Conservation (phyloP, 2,888 invertebrate species). For the Anoplius nigerrimus region DNA sequence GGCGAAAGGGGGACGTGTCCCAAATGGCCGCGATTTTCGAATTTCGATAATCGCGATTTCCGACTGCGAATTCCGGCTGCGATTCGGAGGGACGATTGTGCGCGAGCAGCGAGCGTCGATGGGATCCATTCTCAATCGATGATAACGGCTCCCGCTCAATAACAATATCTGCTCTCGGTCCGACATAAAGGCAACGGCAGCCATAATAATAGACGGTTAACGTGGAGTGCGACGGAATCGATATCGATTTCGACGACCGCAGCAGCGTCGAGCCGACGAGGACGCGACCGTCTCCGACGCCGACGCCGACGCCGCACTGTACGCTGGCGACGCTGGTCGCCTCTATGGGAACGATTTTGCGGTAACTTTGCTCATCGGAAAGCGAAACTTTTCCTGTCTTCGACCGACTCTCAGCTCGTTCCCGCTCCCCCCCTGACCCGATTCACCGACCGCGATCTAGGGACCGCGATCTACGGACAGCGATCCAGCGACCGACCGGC, state of each 20-base stretch:
- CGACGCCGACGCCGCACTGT: too few relatives aligned
- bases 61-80: too few relatives aligned
- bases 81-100: too few relatives aligned
- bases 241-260: conserved; percentile 12
- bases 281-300: too few relatives aligned
- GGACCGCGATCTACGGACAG: too few relatives aligned
- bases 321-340: neutral
- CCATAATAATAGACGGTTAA: conserved; percentile 28
- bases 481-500: too few relatives aligned
- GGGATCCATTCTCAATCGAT: conserved; percentile 7
- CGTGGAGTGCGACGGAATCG: conserved; percentile 39
- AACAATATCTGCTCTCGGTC: conserved; percentile 21
- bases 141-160: conserved; percentile 14
- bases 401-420: neutral
- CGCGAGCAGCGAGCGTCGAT: neutral
- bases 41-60: conserved; percentile 20
- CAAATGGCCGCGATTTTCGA: conserved; percentile 2
- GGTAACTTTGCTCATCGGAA: conserved; percentile 43
- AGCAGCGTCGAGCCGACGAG: too few relatives aligned
- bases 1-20: neutral
- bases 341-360: conserved; percentile 25
- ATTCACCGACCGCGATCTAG: too few relatives aligned
- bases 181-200: conserved; percentile 1
- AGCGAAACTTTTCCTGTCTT: conserved; percentile 48
- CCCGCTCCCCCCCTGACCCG: too few relatives aligned